phyloP scores from a whole-genome alignment of 2,888 invertebrate species.

The Emmelina monodactyla region DNA sequence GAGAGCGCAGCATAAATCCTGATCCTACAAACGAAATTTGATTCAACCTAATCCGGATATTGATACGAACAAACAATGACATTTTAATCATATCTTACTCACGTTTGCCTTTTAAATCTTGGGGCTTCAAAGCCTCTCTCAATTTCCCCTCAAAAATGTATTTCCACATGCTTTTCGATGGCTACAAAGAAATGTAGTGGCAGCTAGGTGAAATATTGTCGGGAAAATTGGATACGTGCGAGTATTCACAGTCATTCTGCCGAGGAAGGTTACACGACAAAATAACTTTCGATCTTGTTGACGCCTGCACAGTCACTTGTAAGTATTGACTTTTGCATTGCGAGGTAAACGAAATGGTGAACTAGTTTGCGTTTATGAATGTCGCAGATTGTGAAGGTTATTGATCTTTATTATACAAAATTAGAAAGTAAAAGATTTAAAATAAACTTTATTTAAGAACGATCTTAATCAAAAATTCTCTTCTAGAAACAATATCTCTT shows the following conservation, averaged over 20 bases:
- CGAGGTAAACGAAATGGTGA: no score
- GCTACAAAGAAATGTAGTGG: constrained; percentile 29
- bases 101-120: constrained; percentile 16
- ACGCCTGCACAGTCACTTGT: background rate
- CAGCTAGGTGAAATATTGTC: constrained; percentile 48
- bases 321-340: no score
- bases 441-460: no score
- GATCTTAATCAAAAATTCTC: no score
- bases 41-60: constrained; percentile 63
- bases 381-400: no score
- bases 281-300: constrained; percentile 1
- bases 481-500: no score
- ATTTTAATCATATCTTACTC: constrained; percentile 28
- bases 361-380: no score
- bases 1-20: constrained; percentile 63
- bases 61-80: constrained; percentile 49
- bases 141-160: constrained; percentile 31
- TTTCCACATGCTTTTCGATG: constrained; percentile 29
- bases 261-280: constrained; percentile 17
- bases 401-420: no score
- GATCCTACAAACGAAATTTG: constrained; percentile 62
- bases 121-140: constrained; percentile 19
- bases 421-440: no score
- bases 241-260: constrained; percentile 36
- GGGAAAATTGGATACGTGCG: constrained; percentile 55